A percentile compares a stretch with the other conserved stretches of the same genome.
phyloP scores from a whole-genome alignment of 2,888 invertebrate species.

The Ariolimax columbianus region DNA sequence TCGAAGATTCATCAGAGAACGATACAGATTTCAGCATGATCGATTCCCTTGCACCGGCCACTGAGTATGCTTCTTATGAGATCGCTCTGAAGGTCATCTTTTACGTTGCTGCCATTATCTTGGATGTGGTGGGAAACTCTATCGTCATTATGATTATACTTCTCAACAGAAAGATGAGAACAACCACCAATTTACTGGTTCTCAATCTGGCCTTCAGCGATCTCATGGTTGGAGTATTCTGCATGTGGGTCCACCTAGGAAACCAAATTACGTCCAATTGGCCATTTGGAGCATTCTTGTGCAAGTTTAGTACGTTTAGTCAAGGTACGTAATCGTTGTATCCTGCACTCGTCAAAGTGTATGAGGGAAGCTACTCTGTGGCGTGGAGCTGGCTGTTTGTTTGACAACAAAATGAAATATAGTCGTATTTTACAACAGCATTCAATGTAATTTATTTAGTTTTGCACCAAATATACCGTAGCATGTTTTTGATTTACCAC shows the following conservation, averaged over 20 bases:
- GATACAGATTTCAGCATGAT: neutral
- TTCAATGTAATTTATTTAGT: too few relatives aligned
- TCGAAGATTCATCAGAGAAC: neutral
- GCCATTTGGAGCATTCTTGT: constrained; percentile 70
- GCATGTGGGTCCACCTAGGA: constrained; percentile 75
- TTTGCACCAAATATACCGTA: too few relatives aligned
- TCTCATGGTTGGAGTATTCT: constrained; percentile 70
- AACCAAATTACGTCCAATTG: constrained; percentile 66
- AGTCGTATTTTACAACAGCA: too few relatives aligned
- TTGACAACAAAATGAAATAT: too few relatives aligned
- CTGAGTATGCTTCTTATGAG: constrained; percentile 50
- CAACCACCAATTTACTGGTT: constrained; percentile 69
- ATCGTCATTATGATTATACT: constrained; percentile 68
- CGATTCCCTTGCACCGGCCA: neutral
- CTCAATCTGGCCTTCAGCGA: constrained; percentile 73
- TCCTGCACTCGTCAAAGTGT: too few relatives aligned
- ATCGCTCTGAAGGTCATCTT: constrained; percentile 66
- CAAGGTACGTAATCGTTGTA: constrained; percentile 66
- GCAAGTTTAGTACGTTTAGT: constrained; percentile 70
- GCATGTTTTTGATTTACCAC: too few relatives aligned
- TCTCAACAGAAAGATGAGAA: constrained; percentile 66
- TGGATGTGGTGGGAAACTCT: constrained; percentile 70
- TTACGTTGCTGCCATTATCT: constrained; percentile 65
- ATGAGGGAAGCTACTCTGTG: too few relatives aligned
- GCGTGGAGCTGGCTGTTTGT: too few relatives aligned